phyloP scores from a whole-genome alignment of 2,888 invertebrate genomes.

The Stramonita haemastoma region DNA sequence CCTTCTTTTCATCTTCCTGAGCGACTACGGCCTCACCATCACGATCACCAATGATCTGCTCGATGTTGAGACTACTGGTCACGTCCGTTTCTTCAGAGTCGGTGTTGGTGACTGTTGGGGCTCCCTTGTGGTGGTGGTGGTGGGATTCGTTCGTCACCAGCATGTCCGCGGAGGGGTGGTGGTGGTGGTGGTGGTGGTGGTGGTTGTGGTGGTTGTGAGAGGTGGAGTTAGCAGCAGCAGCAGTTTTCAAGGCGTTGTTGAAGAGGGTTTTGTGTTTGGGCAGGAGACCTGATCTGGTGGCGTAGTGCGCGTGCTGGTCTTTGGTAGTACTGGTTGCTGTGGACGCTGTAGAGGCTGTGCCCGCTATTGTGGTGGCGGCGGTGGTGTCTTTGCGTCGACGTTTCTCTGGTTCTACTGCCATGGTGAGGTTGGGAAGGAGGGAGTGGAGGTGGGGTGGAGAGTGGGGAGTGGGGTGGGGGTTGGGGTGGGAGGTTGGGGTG shows the following conservation, averaged over 20 bases:
- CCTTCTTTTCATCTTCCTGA: background rate
- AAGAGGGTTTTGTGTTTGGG: background rate
- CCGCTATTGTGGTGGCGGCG: background rate
- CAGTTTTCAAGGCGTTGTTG: background rate
- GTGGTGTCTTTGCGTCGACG: background rate
- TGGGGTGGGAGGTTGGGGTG: background rate
- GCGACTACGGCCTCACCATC: background rate
- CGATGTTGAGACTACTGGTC: background rate
- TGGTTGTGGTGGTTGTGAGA: no score
- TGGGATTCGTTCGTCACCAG: background rate
- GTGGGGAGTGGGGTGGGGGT: background rate
- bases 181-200: no score
- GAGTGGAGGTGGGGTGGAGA: background rate
- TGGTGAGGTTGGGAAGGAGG: background rate
- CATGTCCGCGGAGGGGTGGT: background rate
- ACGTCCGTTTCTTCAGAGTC: background rate
- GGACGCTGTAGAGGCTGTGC: background rate
- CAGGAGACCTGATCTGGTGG: background rate
- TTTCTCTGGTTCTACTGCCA: slow-evolving; percentile 15
- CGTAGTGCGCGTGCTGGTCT: background rate
- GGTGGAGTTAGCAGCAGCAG: background rate
- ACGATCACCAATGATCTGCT: background rate
- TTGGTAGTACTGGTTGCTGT: background rate
- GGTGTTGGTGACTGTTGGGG: background rate
- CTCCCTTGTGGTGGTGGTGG: no score